Evolutionary conservation across 2,797 vertebrate genomes (phyloP), one percentile per base, ranked within the genome.

Genomic region (Anguilla marmorata): DNA sequence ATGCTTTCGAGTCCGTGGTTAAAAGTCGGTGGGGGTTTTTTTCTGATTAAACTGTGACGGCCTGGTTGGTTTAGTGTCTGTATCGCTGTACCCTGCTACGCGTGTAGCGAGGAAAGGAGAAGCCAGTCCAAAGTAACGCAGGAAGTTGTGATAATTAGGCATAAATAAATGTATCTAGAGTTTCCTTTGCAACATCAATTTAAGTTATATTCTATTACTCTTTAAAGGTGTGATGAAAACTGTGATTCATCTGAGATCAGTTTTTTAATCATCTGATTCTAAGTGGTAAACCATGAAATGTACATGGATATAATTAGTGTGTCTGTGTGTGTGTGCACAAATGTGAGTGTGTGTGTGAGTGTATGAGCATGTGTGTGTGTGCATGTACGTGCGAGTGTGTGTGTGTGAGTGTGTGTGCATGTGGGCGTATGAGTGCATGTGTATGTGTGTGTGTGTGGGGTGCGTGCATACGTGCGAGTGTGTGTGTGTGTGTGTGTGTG

Each of bases 361-460:
- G 14, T 37, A 52, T 33, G 69, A 30, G 9, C 2, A 11, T 56
- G 54, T 56, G 54, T 56, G 9, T 14, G 54, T 56, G 54, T 56
- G 54, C 1, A 11, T 56, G 54, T 56, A n/a, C 30, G 66, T 27
- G n/a, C 30, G 66, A 8, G 8, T 27, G 66, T 69, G 66, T 69
- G 72, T 16, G 30, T 87, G 41, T 69, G 19, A 86, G 50, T 85
- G 63, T 86, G 45, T 87, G 79, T 76, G n/a, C 41, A 82, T 89
- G 84, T 91, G 79, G 90, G 74, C 60, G 60, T 84, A 21, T 72
- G 82, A 79, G 83, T 84, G 82, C 33, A 33, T 84, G 85, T n/a
- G 60, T 66, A 21, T n/a, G 60, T 48, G 50, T 84, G 85, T n/a
- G 60, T 7, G 63, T 50, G 72, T 54, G n/a, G 33, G 80, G 56